phyloP scores from a whole-genome alignment of 1,140 invertebrate genomes.

The Drosophila nebulosa region DNA sequence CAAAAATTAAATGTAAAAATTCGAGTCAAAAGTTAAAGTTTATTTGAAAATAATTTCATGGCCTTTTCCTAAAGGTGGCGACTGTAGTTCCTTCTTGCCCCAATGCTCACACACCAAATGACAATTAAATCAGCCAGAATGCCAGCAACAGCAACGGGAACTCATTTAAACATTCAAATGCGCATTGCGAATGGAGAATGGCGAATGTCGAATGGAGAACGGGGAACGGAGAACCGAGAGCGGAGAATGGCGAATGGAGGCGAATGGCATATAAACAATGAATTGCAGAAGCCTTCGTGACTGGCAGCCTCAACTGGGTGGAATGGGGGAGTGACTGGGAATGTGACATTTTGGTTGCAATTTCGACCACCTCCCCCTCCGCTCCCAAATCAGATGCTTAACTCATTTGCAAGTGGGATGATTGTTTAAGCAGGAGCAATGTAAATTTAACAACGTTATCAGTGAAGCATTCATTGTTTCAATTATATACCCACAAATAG shows the following conservation, averaged over 20 bases:
- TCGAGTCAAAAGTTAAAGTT: too few relatives aligned
- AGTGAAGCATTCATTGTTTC: background rate
- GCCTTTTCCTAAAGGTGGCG: background rate
- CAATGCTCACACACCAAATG: background rate
- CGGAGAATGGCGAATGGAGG: background rate
- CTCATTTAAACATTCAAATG: conserved; percentile 1
- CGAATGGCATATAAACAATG: background rate
- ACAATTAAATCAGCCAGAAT: background rate
- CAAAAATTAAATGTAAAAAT: too few relatives aligned
- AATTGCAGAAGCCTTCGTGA: background rate
- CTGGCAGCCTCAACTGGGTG: background rate
- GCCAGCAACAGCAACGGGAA: background rate
- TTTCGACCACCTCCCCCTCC: background rate
- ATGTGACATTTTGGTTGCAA: conserved; percentile 1
- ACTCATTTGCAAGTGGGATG: background rate
- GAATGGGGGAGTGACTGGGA: background rate
- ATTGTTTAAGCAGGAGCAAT: too few relatives aligned
- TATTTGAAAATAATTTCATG: too few relatives aligned
- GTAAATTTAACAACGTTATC: too few relatives aligned
- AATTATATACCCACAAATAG: background rate
- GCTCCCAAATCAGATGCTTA: background rate
- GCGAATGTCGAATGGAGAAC: background rate
- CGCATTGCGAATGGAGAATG: background rate
- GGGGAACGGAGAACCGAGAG: background rate
- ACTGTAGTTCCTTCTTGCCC: background rate